These are phyloP conservation scores for Eristalis tenax DNA, from an alignment of 2,888 invertebrate species.

Conservation along the genomic window DNA sequence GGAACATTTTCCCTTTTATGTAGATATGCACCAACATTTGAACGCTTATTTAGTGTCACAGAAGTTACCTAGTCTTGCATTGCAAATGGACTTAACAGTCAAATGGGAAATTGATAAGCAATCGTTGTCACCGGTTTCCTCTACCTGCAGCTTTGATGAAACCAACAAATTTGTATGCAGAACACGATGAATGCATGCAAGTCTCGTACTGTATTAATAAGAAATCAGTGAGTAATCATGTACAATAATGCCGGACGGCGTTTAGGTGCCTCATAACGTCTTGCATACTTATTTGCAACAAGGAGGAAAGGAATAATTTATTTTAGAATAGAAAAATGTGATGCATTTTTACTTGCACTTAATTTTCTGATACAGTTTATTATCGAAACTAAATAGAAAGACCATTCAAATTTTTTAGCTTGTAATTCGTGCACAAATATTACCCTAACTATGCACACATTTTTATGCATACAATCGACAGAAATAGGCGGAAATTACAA, in stretches of 20 bases:
- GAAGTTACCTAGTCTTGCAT: conserved; percentile 30
- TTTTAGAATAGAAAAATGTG: not conserved
- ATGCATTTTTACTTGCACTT: not conserved
- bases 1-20: not conserved
- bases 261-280: conserved; percentile 61
- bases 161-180: conserved; percentile 59
- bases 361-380: not conserved
- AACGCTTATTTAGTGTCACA: conserved; percentile 34
- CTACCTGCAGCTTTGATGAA: conserved; percentile 53
- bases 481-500: no score
- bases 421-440: not conserved
- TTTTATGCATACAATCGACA: not conserved
- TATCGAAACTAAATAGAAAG: not conserved
- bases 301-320: conserved; percentile 8
- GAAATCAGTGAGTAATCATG: conserved; percentile 65
- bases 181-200: conserved; percentile 38
- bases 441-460: not conserved
- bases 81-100: conserved; percentile 9
- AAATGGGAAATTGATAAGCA: conserved; percentile 66
- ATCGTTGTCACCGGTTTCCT: conserved; percentile 73
- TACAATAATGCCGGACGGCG: conserved; percentile 61
- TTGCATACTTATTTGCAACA: conserved; percentile 51
- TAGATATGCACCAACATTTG: not conserved
- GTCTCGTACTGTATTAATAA: conserved; percentile 59
- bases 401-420: not conserved